Base-by-base conservation (phyloP, 2,113 vertebrate genomes). In the Smithornis capensis region DNA sequence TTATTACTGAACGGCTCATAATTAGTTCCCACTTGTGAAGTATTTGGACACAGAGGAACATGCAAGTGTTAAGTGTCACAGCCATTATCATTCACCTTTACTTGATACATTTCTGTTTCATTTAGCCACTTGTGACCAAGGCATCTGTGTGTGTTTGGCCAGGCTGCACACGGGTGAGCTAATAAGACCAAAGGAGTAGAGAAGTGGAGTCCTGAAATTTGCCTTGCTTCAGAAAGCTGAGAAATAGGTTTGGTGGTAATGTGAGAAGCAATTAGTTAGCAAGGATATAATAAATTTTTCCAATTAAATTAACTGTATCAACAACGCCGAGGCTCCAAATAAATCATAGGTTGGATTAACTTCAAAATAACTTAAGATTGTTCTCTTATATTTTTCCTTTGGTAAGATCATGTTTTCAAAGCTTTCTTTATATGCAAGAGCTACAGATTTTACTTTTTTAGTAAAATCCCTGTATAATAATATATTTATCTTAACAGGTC, bases 1-100 rank as follows among this genome's bases (percentile, higher is more conserved):
- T 90, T 93, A 77, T 64, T 90, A 80, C 45, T 28, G 55, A 70
- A 77, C 2, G 0, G 24, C 56, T 25, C 3, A 5, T 68, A 94
- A 90, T 93, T 94, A 92, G 55, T 44, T 90, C 44, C 64, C 70
- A 38, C 88, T 88, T 88, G 49, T 9, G 12, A 90, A 86, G 71
- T 44, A 42, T 38, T 71, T 75, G 83, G 60, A 81, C 73, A 78
- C 1, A 4, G 74, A 93, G 56, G 68, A 93, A 86, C 68, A 23
- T 28, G 50, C 7, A 69, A 83, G 40, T 65, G 24, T 71, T 60
- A 65, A 89, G 24, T 67, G 75, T 63, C 86, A 74, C 33, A 42
- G 49, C 44, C 57, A 81, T 90, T 86, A 90, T 28, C 27, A 29
- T 81, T 93, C 76, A 81, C 76, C 73, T 87, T 81, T 69, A 64